These are phyloP conservation scores for Ichneumoninae sp. DNA, from an alignment of 2,888 invertebrate species.

Conservation along the genomic window DNA sequence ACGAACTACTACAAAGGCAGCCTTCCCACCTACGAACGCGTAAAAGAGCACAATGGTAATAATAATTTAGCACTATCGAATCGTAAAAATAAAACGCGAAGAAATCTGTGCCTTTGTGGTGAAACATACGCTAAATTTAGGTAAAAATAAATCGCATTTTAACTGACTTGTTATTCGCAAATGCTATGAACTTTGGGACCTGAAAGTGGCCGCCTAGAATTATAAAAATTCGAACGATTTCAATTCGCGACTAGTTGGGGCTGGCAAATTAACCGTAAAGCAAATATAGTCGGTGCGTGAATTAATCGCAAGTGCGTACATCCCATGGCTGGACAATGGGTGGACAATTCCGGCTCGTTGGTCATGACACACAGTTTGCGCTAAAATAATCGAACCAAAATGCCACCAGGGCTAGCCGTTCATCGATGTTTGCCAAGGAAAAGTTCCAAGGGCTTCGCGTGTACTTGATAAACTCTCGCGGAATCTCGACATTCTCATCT, in stretches of 20 bases:
- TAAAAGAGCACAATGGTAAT: slow-evolving; percentile 2
- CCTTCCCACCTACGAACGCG: slow-evolving; percentile 15
- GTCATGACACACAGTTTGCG: slow-evolving; percentile 30
- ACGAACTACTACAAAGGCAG: slow-evolving; percentile 17
- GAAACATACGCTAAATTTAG: background rate
- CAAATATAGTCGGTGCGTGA: slow-evolving; percentile 18
- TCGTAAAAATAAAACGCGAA: slow-evolving; percentile 8
- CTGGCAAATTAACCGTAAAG: background rate
- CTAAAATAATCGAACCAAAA: slow-evolving; percentile 39
- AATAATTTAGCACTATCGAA: slow-evolving; percentile 44
- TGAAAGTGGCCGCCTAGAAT: background rate
- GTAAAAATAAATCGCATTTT: background rate
- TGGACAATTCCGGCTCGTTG: slow-evolving; percentile 38
- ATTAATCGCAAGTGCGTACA: slow-evolving; percentile 30
- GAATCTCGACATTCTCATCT: slow-evolving; percentile 59
- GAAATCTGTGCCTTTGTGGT: background rate
- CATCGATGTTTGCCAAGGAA: slow-evolving; percentile 3
- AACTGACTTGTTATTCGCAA: background rate
- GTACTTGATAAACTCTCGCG: slow-evolving; percentile 20
- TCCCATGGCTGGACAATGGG: slow-evolving; percentile 12
- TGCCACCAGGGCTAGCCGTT: slow-evolving; percentile 1
- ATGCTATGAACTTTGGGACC: background rate
- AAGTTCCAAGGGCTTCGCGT: slow-evolving; percentile 17
- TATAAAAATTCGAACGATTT: background rate
- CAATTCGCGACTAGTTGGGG: background rate